These are phyloP conservation scores for Drosophila antonietae DNA, from an alignment of 2,888 invertebrate species.

Conservation along the genomic window DNA sequence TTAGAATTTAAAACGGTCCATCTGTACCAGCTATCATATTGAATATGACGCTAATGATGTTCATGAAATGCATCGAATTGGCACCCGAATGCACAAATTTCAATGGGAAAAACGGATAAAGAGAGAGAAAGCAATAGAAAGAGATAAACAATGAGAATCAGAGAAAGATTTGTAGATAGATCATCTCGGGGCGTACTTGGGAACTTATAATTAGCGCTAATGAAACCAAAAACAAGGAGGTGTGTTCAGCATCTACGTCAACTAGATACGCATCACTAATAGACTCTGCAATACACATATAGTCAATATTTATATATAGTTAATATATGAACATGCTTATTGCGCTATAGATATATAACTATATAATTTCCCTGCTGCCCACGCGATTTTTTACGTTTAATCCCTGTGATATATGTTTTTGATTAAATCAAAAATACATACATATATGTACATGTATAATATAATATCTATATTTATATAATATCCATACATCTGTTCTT, in stretches of 20 bases:
- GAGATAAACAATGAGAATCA: neutral
- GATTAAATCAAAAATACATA: conserved; percentile 47
- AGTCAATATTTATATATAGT: neutral
- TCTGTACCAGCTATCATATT: conserved; percentile 38
- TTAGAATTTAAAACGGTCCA: conserved; percentile 38
- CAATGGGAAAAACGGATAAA: conserved; percentile 10
- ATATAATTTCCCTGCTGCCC: conserved; percentile 21
- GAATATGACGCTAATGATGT: conserved; percentile 67
- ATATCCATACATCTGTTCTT: conserved; percentile 20
- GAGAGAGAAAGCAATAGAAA: neutral
- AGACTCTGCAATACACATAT: neutral
- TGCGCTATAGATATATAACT: neutral
- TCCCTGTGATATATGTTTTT: conserved; percentile 47
- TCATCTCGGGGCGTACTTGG: conserved; percentile 33
- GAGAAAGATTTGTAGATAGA: conserved; percentile 6
- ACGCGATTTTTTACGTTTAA: conserved; percentile 46
- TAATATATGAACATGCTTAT: conserved; percentile 5
- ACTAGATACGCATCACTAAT: conserved; percentile 34
- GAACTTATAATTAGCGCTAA: conserved; percentile 54
- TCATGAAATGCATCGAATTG: conserved; percentile 62
- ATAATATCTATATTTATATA: conserved; percentile 18
- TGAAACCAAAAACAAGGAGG: conserved; percentile 38
- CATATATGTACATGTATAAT: neutral
- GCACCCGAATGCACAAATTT: conserved; percentile 43
- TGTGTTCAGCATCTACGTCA: conserved; percentile 51